Conservation (phyloP, 1,140 invertebrate species). For the Scaptodrosophila lebanonensis region DNA sequence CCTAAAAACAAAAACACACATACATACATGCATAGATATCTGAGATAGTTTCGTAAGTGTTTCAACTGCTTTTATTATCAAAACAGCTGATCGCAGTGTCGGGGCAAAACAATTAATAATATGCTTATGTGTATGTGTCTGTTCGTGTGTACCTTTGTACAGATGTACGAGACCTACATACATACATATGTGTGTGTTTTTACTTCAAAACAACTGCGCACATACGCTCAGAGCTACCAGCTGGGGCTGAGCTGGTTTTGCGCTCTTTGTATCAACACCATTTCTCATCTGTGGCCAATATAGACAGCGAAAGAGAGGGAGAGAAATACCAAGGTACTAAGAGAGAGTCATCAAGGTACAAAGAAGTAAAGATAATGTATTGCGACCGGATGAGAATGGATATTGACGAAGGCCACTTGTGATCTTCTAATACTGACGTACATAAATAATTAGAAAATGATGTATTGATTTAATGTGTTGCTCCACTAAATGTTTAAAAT, state of each 20-base stretch:
- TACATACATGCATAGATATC: background rate
- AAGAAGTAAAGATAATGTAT: no score
- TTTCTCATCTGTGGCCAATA: slow-evolving; percentile 9
- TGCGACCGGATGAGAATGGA: no score
- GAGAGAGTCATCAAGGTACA: no score
- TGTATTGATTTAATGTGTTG: no score
- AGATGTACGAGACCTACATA: no score
- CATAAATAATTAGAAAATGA: no score
- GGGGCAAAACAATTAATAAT: slow-evolving; percentile 23
- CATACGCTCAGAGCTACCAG: slow-evolving; percentile 12
- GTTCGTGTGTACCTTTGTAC: no score
- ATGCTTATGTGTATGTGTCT: slow-evolving; percentile 10
- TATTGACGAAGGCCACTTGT: no score
- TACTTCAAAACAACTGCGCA: slow-evolving; percentile 58
- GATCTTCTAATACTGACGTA: no score
- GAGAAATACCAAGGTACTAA: slow-evolving; percentile 12
- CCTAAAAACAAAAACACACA: slow-evolving; percentile 3
- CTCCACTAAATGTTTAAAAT: no score
- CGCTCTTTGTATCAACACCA: slow-evolving; percentile 34
- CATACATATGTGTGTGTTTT: slow-evolving; percentile 12
- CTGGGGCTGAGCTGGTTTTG: slow-evolving; percentile 5
- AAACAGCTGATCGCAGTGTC: slow-evolving; percentile 59
- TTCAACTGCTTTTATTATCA: slow-evolving; percentile 54
- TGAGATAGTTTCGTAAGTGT: slow-evolving; percentile 32
- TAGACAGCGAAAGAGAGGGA: slow-evolving; percentile 3